Percentiles rank a stretch among this genome's conserved stretches.
Evolutionary conservation across 2,113 vertebrate genomes (phyloP).

Genomic region (Siphamia tubifer): DNA sequence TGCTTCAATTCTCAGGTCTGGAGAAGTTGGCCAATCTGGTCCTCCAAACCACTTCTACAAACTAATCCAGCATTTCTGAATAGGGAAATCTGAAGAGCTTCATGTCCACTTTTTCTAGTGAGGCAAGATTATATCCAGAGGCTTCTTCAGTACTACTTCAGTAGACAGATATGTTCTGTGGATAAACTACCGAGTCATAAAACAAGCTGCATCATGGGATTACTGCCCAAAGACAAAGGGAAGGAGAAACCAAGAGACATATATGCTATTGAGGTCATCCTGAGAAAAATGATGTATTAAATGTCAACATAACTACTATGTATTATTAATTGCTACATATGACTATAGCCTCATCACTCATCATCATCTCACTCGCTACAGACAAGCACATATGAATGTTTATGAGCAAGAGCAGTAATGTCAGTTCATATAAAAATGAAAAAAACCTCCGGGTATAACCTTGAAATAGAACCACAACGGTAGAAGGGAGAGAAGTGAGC

Average conservation of each 20-base stretch:
- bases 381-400: background rate
- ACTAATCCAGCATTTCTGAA: constrained; percentile 1
- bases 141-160: constrained; percentile 11
- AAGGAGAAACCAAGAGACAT: background rate
- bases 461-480: constrained; percentile 38
- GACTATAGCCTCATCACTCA: too few species aligned
- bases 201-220: constrained; percentile 18
- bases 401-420: constrained; percentile 28
- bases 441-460: constrained; percentile 39
- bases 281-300: too few species aligned
- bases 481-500: background rate
- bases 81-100: constrained; percentile 18
- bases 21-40: background rate
- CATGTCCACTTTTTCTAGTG: constrained; percentile 17
- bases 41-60: constrained; percentile 5
- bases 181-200: constrained; percentile 49
- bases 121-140: constrained; percentile 28
- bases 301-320: too few species aligned
- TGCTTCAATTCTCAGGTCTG: constrained; percentile 2
- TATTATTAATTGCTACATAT: too few species aligned
- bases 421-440: constrained; percentile 31
- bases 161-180: constrained; percentile 27
- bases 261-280: background rate
- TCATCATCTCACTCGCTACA: too few species aligned
- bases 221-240: constrained; percentile 4